Conservation (phyloP, 1,140 invertebrate species). For the Nomia melanderi region DNA sequence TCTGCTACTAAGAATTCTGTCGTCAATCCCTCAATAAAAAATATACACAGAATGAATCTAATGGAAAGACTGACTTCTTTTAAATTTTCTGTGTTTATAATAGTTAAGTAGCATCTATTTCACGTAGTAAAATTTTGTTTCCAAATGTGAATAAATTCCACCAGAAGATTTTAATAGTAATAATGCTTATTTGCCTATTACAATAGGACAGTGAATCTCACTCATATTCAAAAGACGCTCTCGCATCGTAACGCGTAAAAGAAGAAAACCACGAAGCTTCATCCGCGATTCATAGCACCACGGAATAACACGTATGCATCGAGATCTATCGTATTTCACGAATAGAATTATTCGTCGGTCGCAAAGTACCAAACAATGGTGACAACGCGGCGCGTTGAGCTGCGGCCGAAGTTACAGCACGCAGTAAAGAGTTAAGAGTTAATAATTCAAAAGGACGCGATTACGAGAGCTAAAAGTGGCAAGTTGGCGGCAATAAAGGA, state of each 20-base stretch:
- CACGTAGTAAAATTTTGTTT: too few species aligned
- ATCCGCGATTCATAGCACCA: neutral
- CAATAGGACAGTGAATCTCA: too few species aligned
- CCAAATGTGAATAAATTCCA: too few species aligned
- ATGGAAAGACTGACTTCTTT: too few species aligned
- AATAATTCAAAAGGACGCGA: conserved; percentile 58
- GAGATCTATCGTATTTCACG: conserved; percentile 18
- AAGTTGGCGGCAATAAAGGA: conserved; percentile 56
- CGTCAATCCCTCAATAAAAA: too few species aligned
- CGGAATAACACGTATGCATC: conserved; percentile 14
- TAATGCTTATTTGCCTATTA: too few species aligned
- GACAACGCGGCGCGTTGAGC: neutral
- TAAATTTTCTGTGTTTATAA: too few species aligned
- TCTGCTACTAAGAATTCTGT: too few species aligned
- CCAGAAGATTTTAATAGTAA: too few species aligned
- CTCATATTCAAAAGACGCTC: too few species aligned
- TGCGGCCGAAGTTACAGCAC: conserved; percentile 1
- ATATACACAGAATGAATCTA: too few species aligned
- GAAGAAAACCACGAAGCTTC: neutral
- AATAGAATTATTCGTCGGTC: conserved; percentile 39
- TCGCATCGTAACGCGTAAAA: neutral
- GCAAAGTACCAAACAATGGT: conserved; percentile 34
- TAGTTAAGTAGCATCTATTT: too few species aligned
- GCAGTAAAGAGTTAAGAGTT: conserved; percentile 63
- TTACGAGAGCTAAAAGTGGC: conserved; percentile 41